Percentiles rank a stretch among this genome's conserved stretches.
Conservation (phyloP, 2,113 vertebrate genomes). For the Albula goreensis region DNA sequence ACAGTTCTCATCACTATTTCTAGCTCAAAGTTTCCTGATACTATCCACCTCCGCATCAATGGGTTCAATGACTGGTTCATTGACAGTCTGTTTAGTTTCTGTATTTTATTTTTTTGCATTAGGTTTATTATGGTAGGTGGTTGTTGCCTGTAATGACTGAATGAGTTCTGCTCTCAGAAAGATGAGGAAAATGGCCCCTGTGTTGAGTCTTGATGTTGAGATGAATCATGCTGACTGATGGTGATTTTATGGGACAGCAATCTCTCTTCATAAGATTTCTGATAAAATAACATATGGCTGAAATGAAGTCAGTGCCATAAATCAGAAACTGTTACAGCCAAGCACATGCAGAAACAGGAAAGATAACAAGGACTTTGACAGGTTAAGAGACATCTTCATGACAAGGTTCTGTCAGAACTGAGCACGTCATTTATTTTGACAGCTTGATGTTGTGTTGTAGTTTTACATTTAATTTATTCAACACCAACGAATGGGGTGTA, state of each 20-base stretch:
- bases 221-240: conserved; percentile 27
- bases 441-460: not conserved
- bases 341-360: conserved; percentile 2
- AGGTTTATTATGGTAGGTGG: not conserved
- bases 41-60: too few species aligned
- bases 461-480: not conserved
- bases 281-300: conserved; percentile 32
- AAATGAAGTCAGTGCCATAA: conserved; percentile 25
- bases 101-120: not conserved
- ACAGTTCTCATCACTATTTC: too few species aligned
- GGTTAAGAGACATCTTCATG: not conserved
- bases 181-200: not conserved
- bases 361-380: not conserved
- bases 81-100: too few species aligned
- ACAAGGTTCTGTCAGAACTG: not conserved
- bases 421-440: not conserved
- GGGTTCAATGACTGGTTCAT: too few species aligned
- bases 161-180: not conserved
- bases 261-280: conserved; percentile 32
- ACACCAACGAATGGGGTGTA: not conserved
- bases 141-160: conserved; percentile 11
- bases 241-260: conserved; percentile 33
- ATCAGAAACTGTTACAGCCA: conserved; percentile 6
- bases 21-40: too few species aligned
- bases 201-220: not conserved